A percentile compares a stretch with the other conserved stretches of the same genome.
phyloP scores from a whole-genome alignment of 2,113 vertebrate species.

The Chaenogobius annularis region DNA sequence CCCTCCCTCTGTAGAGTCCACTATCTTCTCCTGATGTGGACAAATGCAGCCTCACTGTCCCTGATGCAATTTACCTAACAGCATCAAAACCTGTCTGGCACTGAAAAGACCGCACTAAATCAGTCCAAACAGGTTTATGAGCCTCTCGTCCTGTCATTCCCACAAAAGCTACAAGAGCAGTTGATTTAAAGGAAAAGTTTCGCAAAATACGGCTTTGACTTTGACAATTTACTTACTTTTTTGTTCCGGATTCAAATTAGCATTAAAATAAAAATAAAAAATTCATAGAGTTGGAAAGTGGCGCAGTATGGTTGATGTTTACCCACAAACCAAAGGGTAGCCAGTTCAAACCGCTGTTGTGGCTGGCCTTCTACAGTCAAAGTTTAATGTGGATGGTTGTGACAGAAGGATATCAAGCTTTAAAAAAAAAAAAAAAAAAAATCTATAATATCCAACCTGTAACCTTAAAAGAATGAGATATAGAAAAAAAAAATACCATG shows the following conservation, averaged over 20 bases:
- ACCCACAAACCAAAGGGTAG: no score
- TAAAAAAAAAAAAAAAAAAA: no score
- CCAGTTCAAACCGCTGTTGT: no score
- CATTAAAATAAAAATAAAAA: no score
- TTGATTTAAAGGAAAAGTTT: constrained; percentile 16
- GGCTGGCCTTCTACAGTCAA: no score
- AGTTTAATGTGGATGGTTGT: no score
- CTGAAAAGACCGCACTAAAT: constrained; percentile 65
- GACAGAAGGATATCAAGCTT: not conserved
- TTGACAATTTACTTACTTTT: not conserved
- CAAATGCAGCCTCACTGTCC: constrained; percentile 66
- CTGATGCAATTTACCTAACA: constrained; percentile 79
- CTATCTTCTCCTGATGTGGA: constrained; percentile 51
- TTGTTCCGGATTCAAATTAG: not conserved
- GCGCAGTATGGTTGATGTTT: no score
- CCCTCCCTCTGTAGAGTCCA: not conserved
- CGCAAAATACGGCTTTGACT: not conserved
- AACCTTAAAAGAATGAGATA: no score
- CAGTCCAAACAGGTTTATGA: constrained; percentile 57
- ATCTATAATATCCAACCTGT: not conserved
- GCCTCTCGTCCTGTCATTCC: constrained; percentile 41
- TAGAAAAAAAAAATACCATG: no score
- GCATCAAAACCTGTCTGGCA: constrained; percentile 75
- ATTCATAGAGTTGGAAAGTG: no score
- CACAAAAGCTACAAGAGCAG: constrained; percentile 22